Conservation (phyloP, 2,113 vertebrate genomes). For the Thunnus thynnus region DNA sequence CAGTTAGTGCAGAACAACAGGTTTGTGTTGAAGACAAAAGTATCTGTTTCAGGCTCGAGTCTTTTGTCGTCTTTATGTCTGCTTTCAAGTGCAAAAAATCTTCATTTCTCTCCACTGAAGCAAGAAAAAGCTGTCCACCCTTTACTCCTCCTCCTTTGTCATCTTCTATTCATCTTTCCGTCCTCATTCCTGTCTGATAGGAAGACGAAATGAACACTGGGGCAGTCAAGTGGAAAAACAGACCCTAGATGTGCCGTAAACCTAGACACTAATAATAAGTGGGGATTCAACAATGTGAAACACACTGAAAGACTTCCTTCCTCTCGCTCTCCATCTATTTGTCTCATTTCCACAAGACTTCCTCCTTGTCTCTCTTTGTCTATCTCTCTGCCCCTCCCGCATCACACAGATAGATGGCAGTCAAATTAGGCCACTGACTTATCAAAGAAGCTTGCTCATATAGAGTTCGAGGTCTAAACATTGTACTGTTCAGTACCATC, state of each 20-base stretch:
- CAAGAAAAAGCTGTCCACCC: conserved; percentile 70
- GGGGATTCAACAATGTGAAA: conserved; percentile 48
- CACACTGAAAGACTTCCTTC: conserved; percentile 36
- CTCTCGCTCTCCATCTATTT: conserved; percentile 32
- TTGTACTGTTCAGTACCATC: background rate
- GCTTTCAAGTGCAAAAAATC: conserved; percentile 71
- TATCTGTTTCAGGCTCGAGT: conserved; percentile 41
- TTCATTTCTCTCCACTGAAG: conserved; percentile 73
- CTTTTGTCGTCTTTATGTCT: conserved; percentile 50
- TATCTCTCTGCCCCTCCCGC: conserved; percentile 1
- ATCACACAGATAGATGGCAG: conserved; percentile 16
- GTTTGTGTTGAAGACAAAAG: conserved; percentile 58
- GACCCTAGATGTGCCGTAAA: conserved; percentile 50
- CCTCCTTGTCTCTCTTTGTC: conserved; percentile 43
- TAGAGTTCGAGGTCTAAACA: background rate
- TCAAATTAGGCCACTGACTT: conserved; percentile 16
- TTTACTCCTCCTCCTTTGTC: conserved; percentile 72
- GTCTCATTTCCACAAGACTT: conserved; percentile 58
- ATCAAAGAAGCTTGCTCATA: conserved; percentile 7
- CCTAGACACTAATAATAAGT: conserved; percentile 64
- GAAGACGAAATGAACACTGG: conserved; percentile 60
- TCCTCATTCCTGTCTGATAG: conserved; percentile 66
- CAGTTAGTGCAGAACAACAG: conserved; percentile 34
- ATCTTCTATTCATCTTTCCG: conserved; percentile 58
- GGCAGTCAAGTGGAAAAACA: conserved; percentile 70